These are phyloP conservation scores for Lypha dubia DNA, from an alignment of 2,888 invertebrate genomes.

Conservation along the genomic window DNA sequence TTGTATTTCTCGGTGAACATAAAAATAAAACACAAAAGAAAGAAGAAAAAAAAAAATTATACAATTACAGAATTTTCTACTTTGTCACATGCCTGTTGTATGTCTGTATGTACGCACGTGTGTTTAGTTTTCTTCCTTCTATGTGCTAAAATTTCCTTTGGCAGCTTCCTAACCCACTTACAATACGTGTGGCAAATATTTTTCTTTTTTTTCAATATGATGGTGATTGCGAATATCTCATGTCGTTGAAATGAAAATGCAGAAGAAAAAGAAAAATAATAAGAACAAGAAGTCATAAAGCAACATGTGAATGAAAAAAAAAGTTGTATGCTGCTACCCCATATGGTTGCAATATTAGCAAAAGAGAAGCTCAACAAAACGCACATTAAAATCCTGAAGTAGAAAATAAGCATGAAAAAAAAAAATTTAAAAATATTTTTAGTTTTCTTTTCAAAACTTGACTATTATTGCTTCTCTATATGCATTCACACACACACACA, in stretches of 20 bases:
- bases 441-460: constrained; percentile 1
- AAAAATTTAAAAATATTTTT: not conserved
- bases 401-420: constrained; percentile 2
- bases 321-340: no score
- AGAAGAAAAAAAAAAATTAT: not conserved
- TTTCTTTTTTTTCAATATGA: not conserved
- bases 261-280: not conserved
- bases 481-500: not conserved
- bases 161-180: constrained; percentile 53
- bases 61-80: constrained; percentile 26
- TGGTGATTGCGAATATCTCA: constrained; percentile 16
- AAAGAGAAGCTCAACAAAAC: not conserved
- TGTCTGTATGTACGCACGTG: not conserved
- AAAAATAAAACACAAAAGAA: not conserved
- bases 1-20: constrained; percentile 21
- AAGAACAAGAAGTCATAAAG: constrained; percentile 32
- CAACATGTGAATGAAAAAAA: constrained; percentile 24
- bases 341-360: constrained; percentile 30
- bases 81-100: not conserved
- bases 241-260: not conserved
- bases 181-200: constrained; percentile 14
- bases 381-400: not conserved
- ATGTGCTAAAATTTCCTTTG: constrained; percentile 24
- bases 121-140: not conserved
- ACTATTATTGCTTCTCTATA: not conserved